Evolutionary conservation across 2,888 invertebrate genomes (phyloP).

Genomic region (Germaria angustata): DNA sequence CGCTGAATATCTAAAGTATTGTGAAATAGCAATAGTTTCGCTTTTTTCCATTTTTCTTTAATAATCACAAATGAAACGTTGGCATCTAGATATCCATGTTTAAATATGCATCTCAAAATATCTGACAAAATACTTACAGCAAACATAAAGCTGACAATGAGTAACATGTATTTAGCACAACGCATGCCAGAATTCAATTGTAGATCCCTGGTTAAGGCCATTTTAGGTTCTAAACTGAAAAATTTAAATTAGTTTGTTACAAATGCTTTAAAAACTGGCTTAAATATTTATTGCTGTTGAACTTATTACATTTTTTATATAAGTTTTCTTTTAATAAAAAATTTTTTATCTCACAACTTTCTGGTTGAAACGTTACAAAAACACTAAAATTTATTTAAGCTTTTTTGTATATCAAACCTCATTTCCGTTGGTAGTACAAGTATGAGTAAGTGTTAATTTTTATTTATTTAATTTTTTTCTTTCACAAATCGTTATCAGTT

Average conservation of each 20-base stretch:
- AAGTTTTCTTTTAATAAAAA: background rate
- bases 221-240: constrained; percentile 59
- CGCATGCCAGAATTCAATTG: constrained; percentile 85
- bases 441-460: constrained; percentile 48
- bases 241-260: background rate
- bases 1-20: background rate
- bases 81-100: background rate
- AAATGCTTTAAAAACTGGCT: background rate
- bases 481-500: constrained; percentile 43
- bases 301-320: background rate
- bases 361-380: constrained; percentile 57
- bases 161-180: constrained; percentile 88
- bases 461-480: constrained; percentile 34
- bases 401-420: constrained; percentile 53
- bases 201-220: constrained; percentile 72
- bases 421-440: constrained; percentile 25
- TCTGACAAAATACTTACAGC: constrained; percentile 84
- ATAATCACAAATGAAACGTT: no score
- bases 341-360: constrained; percentile 48
- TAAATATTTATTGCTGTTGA: background rate
- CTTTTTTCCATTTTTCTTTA: no score
- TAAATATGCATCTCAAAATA: background rate
- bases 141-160: constrained; percentile 88
- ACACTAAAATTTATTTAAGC: constrained; percentile 61
- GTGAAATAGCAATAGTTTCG: background rate